Evolutionary conservation across 2,113 vertebrate genomes (phyloP).

Genomic region (Acrocephalus kingi): DNA sequence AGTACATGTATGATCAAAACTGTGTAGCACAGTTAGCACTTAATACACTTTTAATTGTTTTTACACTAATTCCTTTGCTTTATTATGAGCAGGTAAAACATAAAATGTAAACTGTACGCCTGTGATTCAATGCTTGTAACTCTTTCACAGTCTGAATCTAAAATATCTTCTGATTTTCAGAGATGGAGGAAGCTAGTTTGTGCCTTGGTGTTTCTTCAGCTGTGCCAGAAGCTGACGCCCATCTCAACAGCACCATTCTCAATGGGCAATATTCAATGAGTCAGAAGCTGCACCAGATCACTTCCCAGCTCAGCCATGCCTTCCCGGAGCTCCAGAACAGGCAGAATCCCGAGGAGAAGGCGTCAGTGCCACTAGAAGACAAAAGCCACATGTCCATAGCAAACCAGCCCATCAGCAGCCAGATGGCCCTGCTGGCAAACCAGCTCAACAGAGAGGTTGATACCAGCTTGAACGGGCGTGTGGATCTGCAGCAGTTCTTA

Average conservation of each 20-base stretch:
- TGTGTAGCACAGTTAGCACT: slow-evolving; percentile 67
- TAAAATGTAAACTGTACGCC: slow-evolving; percentile 14
- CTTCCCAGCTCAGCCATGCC: slow-evolving; percentile 95
- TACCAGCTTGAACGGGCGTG: slow-evolving; percentile 89
- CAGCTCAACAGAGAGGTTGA: slow-evolving; percentile 95
- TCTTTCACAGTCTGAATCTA: slow-evolving; percentile 52
- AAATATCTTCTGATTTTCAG: slow-evolving; percentile 77
- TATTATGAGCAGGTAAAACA: slow-evolving; percentile 48
- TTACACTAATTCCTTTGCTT: slow-evolving; percentile 58
- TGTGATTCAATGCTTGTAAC: not conserved
- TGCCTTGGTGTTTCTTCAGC: slow-evolving; percentile 97
- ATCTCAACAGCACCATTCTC: slow-evolving; percentile 90
- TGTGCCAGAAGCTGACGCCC: slow-evolving; percentile 89
- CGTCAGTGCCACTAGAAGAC: slow-evolving; percentile 85
- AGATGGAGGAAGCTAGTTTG: slow-evolving; percentile 99
- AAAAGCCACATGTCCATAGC: slow-evolving; percentile 89
- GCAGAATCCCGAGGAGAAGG: slow-evolving; percentile 90
- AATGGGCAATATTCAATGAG: slow-evolving; percentile 99
- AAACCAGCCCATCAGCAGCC: slow-evolving; percentile 92
- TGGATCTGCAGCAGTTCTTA: slow-evolving; percentile 97
- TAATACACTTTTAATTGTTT: slow-evolving; percentile 75
- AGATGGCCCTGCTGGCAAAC: slow-evolving; percentile 95
- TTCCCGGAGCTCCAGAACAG: slow-evolving; percentile 92
- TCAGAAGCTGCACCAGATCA: slow-evolving; percentile 97
- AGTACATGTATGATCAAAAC: slow-evolving; percentile 43